Conservation (phyloP, 1,140 invertebrate species). For the Scaptomyza montana region DNA sequence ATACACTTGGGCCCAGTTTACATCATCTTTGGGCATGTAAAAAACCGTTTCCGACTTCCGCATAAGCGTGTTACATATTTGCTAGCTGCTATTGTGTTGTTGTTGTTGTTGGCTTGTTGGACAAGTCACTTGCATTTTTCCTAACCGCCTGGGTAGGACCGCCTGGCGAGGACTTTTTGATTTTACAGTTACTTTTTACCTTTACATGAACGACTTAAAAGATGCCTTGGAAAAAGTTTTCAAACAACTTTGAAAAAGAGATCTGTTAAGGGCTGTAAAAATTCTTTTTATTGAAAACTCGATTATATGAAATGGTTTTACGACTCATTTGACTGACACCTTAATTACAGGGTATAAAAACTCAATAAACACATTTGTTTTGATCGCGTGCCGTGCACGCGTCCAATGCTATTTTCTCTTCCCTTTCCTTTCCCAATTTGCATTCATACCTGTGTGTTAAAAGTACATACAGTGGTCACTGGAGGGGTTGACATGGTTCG, state of each 20-base stretch:
- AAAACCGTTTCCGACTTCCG: constrained; percentile 70
- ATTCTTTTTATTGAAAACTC: no score
- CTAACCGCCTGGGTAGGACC: not conserved
- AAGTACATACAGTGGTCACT: not conserved
- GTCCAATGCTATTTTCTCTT: constrained; percentile 34
- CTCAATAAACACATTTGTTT: constrained; percentile 39
- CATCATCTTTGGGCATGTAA: constrained; percentile 50
- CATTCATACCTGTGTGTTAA: not conserved
- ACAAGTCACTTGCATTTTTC: constrained; percentile 34
- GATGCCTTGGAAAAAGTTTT: not conserved
- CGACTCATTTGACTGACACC: no score
- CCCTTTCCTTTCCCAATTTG: not conserved
- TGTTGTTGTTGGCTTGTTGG: constrained; percentile 2
- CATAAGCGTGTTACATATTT: constrained; percentile 44
- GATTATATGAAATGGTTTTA: no score
- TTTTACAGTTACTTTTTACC: constrained; percentile 34
- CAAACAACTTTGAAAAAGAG: no score
- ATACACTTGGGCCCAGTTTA: constrained; percentile 41
- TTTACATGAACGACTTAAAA: not conserved
- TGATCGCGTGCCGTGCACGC: constrained; percentile 50
- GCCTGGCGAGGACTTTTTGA: constrained; percentile 35
- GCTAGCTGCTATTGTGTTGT: not conserved
- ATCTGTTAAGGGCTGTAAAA: no score
- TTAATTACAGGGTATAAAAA: constrained; percentile 7
- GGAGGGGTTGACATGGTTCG: constrained; percentile 42